Percentiles rank a stretch among this genome's conserved stretches.
phyloP scores from a whole-genome alignment of 2,797 vertebrate species.

The Eulemur coronatus region DNA sequence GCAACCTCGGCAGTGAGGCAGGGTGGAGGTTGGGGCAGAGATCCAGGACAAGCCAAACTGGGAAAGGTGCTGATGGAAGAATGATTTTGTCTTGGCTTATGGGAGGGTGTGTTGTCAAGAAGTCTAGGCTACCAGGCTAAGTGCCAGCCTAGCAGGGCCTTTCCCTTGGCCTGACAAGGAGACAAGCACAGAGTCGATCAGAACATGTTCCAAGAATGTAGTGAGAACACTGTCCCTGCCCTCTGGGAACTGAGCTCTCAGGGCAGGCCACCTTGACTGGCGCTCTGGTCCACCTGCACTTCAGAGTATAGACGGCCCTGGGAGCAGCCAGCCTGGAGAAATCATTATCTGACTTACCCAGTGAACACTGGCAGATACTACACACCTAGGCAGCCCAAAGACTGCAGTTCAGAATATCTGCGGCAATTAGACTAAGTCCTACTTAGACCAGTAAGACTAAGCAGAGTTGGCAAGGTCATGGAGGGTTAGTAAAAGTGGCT shows the following conservation, averaged over 20 bases:
- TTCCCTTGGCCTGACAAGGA: slow-evolving; percentile 10
- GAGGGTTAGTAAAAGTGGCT: neutral
- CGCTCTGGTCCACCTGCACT: neutral
- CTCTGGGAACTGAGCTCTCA: neutral
- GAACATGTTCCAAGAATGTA: neutral
- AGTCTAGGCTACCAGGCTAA: slow-evolving; percentile 4
- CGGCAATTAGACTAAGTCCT: neutral
- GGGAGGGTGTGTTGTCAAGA: slow-evolving; percentile 44
- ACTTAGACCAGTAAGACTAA: neutral
- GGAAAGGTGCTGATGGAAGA: slow-evolving; percentile 59
- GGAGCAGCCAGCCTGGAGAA: neutral
- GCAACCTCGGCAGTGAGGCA: neutral
- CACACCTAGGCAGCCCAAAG: neutral
- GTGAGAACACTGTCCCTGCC: neutral
- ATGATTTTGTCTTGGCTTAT: slow-evolving; percentile 26
- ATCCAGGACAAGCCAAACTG: slow-evolving; percentile 42
- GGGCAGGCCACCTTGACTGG: neutral
- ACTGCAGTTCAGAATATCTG: neutral
- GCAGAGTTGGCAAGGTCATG: neutral
- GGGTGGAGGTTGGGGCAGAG: slow-evolving; percentile 45
- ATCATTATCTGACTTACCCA: neutral
- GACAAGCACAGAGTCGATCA: slow-evolving; percentile 34
- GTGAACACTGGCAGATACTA: neutral
- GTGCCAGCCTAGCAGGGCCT: neutral
- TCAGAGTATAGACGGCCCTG: neutral